Evolutionary conservation across 2,797 vertebrate genomes (phyloP), one percentile per base, ranked within the genome.

Genomic region (Enteromius trimaculatus): DNA sequence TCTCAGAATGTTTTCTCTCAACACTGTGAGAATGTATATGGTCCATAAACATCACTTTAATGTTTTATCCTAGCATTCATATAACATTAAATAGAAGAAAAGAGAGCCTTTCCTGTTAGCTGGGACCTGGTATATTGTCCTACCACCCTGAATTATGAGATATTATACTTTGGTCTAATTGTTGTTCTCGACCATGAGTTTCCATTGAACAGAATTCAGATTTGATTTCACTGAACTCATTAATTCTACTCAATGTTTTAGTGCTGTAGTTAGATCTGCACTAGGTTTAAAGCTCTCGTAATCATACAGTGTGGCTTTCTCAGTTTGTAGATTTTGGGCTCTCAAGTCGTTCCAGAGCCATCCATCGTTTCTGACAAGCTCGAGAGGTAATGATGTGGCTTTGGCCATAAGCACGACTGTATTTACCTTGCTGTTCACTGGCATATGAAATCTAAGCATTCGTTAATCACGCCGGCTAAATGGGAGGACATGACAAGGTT

Each of bases 351-450:
- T 68, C 65, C 34, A 68, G 34, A 4, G 14, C 65, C 65, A 68
- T 68, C 34, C 34, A 39, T 68, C 65, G 65, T 39, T 17, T 64
- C 60, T 64, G 60, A 64, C 64, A 44, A 23, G 39, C 68, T 68
- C 6, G 1, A 70, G n/a, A 7, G n/a, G 21, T 44, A 70, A 70
- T 70, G 68, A 70, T 70, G 68, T 44, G 68, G 37, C 39, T 70
- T 70, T 70, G 68, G 68, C 39, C 39, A 70, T 26, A 44, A 70
- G n/a, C 39, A 23, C 13, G 13, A 70, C 39, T 44, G 68, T 44
- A 44, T 70, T 70, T 44, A 70, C 39, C 68, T 70, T 44, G 39
- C 68, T 26, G 68, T 44, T 70, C 68, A 26, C n/a, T 44, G 68
- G 68, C 39, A 70, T 44, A 70, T 44, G 68, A 70, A 70, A 70